Base-by-base conservation (phyloP, 2,888 invertebrate genomes). In the Himalopsyche anomala region DNA sequence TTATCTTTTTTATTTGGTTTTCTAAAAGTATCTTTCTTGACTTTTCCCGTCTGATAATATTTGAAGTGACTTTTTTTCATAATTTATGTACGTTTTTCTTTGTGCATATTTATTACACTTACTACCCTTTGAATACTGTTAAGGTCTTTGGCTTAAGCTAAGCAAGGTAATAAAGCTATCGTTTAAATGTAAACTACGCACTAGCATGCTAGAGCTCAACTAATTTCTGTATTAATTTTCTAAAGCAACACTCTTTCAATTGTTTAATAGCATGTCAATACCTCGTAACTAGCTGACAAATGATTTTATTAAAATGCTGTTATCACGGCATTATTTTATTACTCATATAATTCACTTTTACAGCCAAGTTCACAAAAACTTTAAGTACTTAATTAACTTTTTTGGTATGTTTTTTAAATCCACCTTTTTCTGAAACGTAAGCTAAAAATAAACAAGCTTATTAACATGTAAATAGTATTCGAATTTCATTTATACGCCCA, bases 291-390 rank as follows among this genome's bases (percentile, higher is more conserved):
- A 62, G 62, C 85, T 85, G 85, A 85, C 85, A 85, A 85, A 85
- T 85, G 85, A 85, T 85, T 85, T 82, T 79, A 85, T 82, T 82
- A 85, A 82, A 85, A 82, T 82, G 79, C 79, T 85, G 79, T 85
- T 82, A 85, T 85, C 85, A 85, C 85, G 81, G 11, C 62, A 62
- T 19, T 62, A 62, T 62, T 62, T 19, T 62, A 62, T 62, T n/a
- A 62, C 28, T 62, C 19, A 19, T 19, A 62, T 62, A 19, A 62
- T 62, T 62, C 62, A 62, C 62, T 62, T 62, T 62, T 19, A 62
- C 28, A 19, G 62, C 8, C 28, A 62, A 62, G 19, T 19, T 19
- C 11, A 62, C 62, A 62, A 62, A 62, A 62, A 62, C 45, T 45
- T 45, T 45, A 45, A 45, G 45, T 9, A 45, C 45, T 42, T 42